Base-by-base conservation (phyloP, 1,140 invertebrate genomes). In the Belonocnema kinseyi region DNA sequence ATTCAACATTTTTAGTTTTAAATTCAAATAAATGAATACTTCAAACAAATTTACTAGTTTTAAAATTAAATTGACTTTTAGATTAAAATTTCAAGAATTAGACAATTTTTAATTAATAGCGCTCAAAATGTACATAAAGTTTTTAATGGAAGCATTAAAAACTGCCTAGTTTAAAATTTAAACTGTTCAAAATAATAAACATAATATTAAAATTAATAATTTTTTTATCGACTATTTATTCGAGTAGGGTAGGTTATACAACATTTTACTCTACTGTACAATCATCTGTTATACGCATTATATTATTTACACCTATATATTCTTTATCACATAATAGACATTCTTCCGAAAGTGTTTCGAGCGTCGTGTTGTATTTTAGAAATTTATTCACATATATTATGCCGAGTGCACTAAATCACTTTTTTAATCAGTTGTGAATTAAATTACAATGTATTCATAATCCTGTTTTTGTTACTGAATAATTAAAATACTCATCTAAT, bases 281-380 rank as follows among this genome's bases (percentile, higher is more conserved):
- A n/a, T 66, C 40, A 6, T 33, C 40, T 66, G 10, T n/a, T 66
- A 46, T 33, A 66, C 40, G 40, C n/a, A 61, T 33, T 61, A 66
- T 56, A 19, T 66, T 66, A 66, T 66, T 66, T 66, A 66, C 61
- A 66, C 13, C 61, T 66, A 66, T 66, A 66, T 61, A 40, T 40
- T 66, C 21, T 40, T 33, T 66, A 66, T 66, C 61, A 66, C 61
- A 66, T 66, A 46, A 66, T 40, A 66, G 26, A 46, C 61, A 66
- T 66, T 66, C 14, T 66, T 66, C 61, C 16, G 13, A 40, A 26
- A 66, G 33, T 40, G 26, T 66, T 66, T 26, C 26, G 14, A 16
- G 16, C 40, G 33, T 66, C 40, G 26, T 40, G 16, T 66, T 66
- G 7, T 8, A 40, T 66, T 66, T 33, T 2, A 66, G 1, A 66